Base-by-base conservation (phyloP, 2,113 vertebrate species). In the Scomber scombrus region DNA sequence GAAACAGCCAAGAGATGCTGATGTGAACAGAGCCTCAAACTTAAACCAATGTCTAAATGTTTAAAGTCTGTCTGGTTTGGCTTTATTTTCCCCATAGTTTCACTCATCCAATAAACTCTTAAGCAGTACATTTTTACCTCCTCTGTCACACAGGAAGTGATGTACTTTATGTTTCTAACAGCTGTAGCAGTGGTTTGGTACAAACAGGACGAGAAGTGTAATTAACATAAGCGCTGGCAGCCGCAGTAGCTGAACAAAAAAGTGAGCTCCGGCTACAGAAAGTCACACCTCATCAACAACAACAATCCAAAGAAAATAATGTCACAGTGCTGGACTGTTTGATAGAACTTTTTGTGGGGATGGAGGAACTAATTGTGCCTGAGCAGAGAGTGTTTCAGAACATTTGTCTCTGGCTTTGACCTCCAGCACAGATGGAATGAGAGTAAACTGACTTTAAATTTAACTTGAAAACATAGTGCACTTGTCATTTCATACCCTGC, bases 1-100 rank as follows among this genome's bases (percentile, higher is more conserved):
- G 50, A 78, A 57, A 66, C 45, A 74, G 54, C 57, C 40, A 50
- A 21, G 19, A 73, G 31, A 70, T 63, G 58, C 75, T 69, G 62
- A 79, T 49, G 63, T 51, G 57, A 58, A 47, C 60, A 74, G 11
- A 70, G 21, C 19, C n/a, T 64, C 19, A 55, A 62, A 62, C 29
- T 43, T 68, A 19, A 74, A 74, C 60, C 45, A 29, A 3, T 11
- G 47, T 73, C 51, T 58, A 19, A n/a, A 71, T 74, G 65, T 72
- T 85, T 46, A 40, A 40, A 79, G 34, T 40, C 34, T 40, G 8
- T 81, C 8, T 43, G 62, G 16, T 51, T 78, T 21, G 4, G 50
- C 12, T 63, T 19, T 13, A 10, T 19, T 34, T 65, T 16, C 14
- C 6, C 11, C 40, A 71, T 66, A 16, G 49, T 65, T 78, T 69